Base-by-base conservation (phyloP, 1,140 invertebrate species). In the Delia radicum region DNA sequence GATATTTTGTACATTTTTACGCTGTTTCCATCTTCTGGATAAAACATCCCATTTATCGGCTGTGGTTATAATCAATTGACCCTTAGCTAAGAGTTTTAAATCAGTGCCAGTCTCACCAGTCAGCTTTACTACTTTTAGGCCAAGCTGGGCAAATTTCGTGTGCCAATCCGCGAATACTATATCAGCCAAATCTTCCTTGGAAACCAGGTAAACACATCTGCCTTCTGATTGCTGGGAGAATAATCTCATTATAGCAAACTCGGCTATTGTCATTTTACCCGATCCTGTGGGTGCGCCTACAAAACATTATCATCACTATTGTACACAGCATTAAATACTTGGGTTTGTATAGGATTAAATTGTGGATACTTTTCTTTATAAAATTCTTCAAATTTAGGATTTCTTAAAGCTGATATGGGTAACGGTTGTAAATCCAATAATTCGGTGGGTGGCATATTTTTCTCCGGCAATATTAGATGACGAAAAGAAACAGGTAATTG, bases 271-370 rank as follows among this genome's bases (percentile, higher is more conserved):
- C 0, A 96, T 98, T 88, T 99, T 99, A 0, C 98, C 97, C 2
- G 96, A 97, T 0, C 98, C 98, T 13, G 96, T 96, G 1, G 98
- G 98, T 0, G 98, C 98, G 7, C 97, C 98, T 76, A 99, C 93
- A 86, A 99, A 1, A 99, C 95, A 87, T 99, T 99, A 81, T 99
- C 98, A 87, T 99, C 97, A 15, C 94, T 96, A 87, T 99, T 99
- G 87, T 99, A 99, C 0, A 99, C 93, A 0, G 98, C 95, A 86
- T 99, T 99, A 85, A 99, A 99, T 4, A 99, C 98, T 90, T 99
- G 98, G 0, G 98, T 99, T 86, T 99, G 98, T 78, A 99, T 99
- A 0, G 98, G 96, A 89, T 99, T 99, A 86, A 99, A 99, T 85
- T 98, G 95, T 13, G 92, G 92, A 82, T 99, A 97, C 77, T 92